These are phyloP conservation scores for Rhinoptilus africanus DNA, from an alignment of 2,113 vertebrate species.

Conservation along the genomic window DNA sequence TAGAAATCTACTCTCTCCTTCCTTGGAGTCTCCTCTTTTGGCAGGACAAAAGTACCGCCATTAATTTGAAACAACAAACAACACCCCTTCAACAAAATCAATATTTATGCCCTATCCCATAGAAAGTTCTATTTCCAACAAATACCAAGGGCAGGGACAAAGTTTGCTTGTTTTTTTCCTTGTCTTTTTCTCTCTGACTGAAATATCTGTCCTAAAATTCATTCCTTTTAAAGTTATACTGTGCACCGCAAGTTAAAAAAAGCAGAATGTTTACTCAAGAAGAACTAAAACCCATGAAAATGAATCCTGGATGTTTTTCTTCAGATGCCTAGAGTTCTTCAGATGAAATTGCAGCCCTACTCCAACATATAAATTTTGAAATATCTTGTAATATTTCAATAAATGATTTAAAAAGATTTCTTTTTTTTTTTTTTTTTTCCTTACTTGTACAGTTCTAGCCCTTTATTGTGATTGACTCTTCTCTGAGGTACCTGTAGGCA, in stretches of 20 bases:
- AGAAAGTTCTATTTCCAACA: neutral
- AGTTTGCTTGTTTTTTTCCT: fast-evolving
- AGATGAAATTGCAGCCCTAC: neutral
- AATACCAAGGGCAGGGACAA: neutral
- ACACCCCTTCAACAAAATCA: neutral
- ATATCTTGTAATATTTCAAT: neutral
- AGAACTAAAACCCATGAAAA: neutral
- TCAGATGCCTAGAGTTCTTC: neutral
- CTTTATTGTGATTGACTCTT: neutral
- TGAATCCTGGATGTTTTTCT: neutral
- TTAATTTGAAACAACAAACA: neutral
- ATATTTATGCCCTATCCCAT: too few relatives aligned
- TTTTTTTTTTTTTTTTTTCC: fast-evolving
- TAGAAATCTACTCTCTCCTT: neutral
- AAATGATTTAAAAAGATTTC: neutral
- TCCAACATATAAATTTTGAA: neutral
- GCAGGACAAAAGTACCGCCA: neutral
- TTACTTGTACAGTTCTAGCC: neutral
- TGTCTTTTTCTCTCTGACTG: neutral
- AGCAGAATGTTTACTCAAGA: neutral
- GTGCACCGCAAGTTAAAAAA: neutral
- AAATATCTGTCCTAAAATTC: neutral
- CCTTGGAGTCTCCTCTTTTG: neutral
- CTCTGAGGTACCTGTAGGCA: neutral
- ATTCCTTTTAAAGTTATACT: neutral